These are phyloP conservation scores for Heteromyza rotundicornis DNA, from an alignment of 2,888 invertebrate genomes.

Conservation along the genomic window DNA sequence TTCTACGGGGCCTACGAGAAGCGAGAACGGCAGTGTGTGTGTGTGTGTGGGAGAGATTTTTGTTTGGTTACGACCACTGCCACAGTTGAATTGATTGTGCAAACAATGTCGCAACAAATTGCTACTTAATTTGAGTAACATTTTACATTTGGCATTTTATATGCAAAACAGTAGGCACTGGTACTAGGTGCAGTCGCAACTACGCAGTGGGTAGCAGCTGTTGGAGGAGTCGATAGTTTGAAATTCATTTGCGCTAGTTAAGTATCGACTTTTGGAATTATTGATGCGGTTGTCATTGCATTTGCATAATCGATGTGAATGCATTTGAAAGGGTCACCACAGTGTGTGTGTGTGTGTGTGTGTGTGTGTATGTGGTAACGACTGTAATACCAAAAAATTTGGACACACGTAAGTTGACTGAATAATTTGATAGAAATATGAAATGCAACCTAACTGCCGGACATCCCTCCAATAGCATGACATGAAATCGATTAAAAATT, in stretches of 20 bases:
- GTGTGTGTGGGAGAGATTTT: not conserved
- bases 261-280: not conserved
- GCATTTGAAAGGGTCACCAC: not conserved
- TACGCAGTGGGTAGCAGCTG: no score
- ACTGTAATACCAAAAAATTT: no score
- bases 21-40: no score
- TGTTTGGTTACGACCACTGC: not conserved
- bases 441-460: no score
- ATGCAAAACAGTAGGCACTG: not conserved
- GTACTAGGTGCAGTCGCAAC: not conserved
- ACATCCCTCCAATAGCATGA: no score
- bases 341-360: no score
- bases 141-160: not conserved
- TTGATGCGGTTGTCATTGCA: not conserved
- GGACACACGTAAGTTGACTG: no score
- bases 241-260: not conserved
- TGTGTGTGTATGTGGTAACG: no score
- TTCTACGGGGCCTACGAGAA: no score
- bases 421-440: no score
- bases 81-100: not conserved
- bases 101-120: constrained; percentile 1
- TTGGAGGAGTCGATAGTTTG: not conserved
- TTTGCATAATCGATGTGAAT: not conserved
- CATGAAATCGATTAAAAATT: no score
- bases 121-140: constrained; percentile 7